Conservation (phyloP, 2,888 invertebrate species). For the Pseudococcus jackbeardsleyi region DNA sequence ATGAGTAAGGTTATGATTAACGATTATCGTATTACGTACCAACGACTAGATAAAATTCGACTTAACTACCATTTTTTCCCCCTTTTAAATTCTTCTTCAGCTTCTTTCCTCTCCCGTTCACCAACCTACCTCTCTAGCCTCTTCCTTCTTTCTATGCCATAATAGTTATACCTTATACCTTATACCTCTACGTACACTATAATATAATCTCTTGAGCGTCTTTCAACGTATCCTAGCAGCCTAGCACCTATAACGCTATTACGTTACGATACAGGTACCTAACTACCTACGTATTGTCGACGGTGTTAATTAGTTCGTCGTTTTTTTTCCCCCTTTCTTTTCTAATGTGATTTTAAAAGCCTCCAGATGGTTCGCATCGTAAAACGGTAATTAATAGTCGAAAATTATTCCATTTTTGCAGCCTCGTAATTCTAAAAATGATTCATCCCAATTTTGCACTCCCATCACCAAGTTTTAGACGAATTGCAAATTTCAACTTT, state of each 20-base stretch:
- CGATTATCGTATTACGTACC: slow-evolving; percentile 51
- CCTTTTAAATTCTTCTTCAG: not conserved
- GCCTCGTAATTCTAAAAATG: not conserved
- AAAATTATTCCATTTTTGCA: too few species aligned
- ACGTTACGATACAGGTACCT: not conserved
- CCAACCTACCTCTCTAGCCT: not conserved
- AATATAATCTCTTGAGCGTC: not conserved
- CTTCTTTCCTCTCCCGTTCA: not conserved
- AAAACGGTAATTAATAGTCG: not conserved
- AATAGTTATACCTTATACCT: too few species aligned
- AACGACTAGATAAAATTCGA: slow-evolving; percentile 34
- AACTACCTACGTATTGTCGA: not conserved
- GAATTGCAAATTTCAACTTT: not conserved
- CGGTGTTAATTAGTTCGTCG: not conserved
- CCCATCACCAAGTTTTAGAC: not conserved
- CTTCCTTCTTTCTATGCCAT: not conserved
- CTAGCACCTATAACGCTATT: not conserved
- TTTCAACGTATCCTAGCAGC: not conserved
- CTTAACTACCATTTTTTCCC: not conserved
- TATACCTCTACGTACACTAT: not conserved
- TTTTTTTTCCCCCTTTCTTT: not conserved
- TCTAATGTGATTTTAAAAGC: not conserved
- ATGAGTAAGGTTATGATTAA: slow-evolving; percentile 57
- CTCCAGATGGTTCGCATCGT: not conserved
- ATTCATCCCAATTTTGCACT: not conserved